Percentiles rank a stretch among this genome's conserved stretches.
Conservation (phyloP, 2,888 invertebrate genomes). For the Agapetus fuscipes region DNA sequence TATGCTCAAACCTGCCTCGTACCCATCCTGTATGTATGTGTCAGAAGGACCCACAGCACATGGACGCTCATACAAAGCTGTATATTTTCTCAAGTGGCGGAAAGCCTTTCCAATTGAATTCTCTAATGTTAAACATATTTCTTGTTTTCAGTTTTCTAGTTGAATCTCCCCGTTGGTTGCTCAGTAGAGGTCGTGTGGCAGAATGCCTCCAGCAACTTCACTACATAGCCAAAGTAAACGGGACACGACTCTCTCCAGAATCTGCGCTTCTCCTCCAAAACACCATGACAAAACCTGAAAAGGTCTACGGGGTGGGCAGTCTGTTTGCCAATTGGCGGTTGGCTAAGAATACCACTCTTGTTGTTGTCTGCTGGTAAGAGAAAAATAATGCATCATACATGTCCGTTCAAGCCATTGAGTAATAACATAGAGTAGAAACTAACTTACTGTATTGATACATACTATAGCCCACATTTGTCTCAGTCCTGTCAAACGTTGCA, state of each 20-base stretch:
- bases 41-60: too few relatives aligned
- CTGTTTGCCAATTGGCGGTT: constrained; percentile 41
- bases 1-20: too few relatives aligned
- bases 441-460: too few relatives aligned
- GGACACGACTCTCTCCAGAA: constrained; percentile 32
- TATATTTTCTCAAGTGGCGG: too few relatives aligned
- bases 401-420: too few relatives aligned
- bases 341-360: constrained; percentile 37
- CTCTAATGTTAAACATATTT: neutral
- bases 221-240: constrained; percentile 41
- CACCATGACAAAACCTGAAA: constrained; percentile 27
- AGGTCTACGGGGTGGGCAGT: constrained; percentile 38
- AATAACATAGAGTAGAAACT: too few relatives aligned
- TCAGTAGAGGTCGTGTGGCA: constrained; percentile 35
- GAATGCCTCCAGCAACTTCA: constrained; percentile 36
- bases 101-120: too few relatives aligned
- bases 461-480: too few relatives aligned
- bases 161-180: constrained; percentile 48
- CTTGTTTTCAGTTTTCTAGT: constrained; percentile 40
- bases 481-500: too few relatives aligned
- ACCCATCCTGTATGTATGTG: too few relatives aligned
- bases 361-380: constrained; percentile 42
- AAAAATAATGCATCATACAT: too few relatives aligned
- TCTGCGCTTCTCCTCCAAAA: constrained; percentile 25
- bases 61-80: too few relatives aligned